Conservation (phyloP, 2,113 vertebrate genomes). For the Ailurus styani region DNA sequence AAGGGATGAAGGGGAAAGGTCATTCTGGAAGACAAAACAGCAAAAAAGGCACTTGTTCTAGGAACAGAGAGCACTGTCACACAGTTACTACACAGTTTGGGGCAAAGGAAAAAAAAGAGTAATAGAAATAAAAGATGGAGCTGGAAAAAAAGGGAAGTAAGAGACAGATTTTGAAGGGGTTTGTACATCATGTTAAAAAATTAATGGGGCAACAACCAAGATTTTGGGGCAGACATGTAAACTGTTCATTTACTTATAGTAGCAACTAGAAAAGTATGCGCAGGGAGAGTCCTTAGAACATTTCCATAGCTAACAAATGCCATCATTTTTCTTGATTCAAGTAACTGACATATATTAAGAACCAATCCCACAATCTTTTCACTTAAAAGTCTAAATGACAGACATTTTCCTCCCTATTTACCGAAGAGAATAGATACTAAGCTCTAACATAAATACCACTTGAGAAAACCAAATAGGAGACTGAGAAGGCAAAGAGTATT, state of each 20-base stretch:
- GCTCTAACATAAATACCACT: conserved; percentile 48
- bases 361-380: conserved; percentile 30
- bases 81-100: neutral
- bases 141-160: neutral
- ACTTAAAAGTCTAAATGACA: conserved; percentile 60
- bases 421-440: conserved; percentile 9
- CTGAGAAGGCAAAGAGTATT: conserved; percentile 19
- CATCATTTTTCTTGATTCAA: conserved; percentile 28
- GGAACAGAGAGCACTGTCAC: conserved; percentile 20
- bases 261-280: neutral
- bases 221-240: neutral
- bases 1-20: conserved; percentile 35
- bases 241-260: neutral
- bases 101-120: conserved; percentile 18
- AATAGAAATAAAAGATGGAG: neutral
- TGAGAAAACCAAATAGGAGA: conserved; percentile 49
- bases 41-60: conserved; percentile 46
- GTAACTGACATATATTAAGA: conserved; percentile 3
- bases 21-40: conserved; percentile 52
- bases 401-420: neutral
- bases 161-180: conserved; percentile 15
- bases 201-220: neutral
- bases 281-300: neutral
- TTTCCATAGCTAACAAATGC: conserved; percentile 14
- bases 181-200: conserved; percentile 5